Evolutionary conservation across 1,140 invertebrate genomes (phyloP).

Genomic region (Drosophila varians): DNA sequence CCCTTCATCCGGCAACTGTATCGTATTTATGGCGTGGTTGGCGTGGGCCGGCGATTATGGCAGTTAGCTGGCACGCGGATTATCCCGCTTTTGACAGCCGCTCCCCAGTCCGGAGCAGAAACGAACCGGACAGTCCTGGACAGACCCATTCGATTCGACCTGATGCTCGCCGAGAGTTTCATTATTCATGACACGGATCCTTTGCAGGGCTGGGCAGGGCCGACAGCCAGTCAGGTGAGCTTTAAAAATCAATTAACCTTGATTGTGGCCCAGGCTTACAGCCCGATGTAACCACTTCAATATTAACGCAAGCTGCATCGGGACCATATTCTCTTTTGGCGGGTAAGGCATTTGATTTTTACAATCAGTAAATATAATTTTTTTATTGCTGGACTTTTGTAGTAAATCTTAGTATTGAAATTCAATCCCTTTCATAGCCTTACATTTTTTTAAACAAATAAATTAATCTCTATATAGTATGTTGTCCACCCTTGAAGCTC

Average conservation of each 20-base stretch:
- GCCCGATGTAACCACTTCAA: conserved; percentile 24
- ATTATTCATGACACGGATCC: conserved; percentile 65
- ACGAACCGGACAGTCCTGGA: not conserved
- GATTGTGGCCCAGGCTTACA: conserved; percentile 64
- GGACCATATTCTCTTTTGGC: conserved; percentile 5
- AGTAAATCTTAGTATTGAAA: not conserved
- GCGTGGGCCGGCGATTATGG: conserved; percentile 66
- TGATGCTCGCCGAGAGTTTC: conserved; percentile 50
- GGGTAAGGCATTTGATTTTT: no score
- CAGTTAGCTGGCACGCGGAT: conserved; percentile 73
- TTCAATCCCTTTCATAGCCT: not conserved
- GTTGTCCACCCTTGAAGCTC: not conserved
- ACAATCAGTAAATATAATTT: not conserved
- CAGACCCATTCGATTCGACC: conserved; percentile 25
- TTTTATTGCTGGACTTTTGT: not conserved
- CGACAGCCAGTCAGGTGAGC: conserved; percentile 29
- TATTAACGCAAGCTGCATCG: conserved; percentile 5
- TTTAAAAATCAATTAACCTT: conserved; percentile 83
- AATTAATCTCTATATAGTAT: no score
- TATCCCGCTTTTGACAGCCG: conserved; percentile 69
- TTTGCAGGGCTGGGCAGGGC: conserved; percentile 8
- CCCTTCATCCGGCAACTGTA: conserved; percentile 4
- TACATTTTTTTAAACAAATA: no score
- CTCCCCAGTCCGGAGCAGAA: conserved; percentile 6
- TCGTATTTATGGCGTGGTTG: conserved; percentile 46